Base-by-base conservation (phyloP, 2,888 invertebrate genomes). In the Trisateles emortualis region DNA sequence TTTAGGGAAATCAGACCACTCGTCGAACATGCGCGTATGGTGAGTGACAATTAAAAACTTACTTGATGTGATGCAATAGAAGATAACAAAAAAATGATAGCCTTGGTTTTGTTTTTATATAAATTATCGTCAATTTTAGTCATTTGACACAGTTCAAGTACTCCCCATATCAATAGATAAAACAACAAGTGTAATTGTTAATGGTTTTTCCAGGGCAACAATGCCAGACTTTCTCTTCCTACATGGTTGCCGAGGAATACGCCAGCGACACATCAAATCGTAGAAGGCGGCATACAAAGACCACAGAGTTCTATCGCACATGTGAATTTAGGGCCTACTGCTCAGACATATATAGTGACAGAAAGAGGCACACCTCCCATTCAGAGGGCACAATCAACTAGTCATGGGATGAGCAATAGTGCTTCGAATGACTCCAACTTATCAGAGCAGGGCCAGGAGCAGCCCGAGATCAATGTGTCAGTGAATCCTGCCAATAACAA, bases 1-100 rank as follows among this genome's bases (percentile, higher is more conserved):
- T 89, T 95, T 59, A 93, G 95, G 72, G 95, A 95, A 83, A 94
- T 95, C 45, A 92, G 95, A 71, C 95, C 95, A n/a, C 86, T 95
- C 4, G 94, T 95, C 10, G 94, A 95, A 83, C 93, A 94, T 75
- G 95, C 94, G 43, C 89, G 94, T 52, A 93, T 90, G 86, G 93
- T 93, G 86, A 81, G 72, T 60, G 46, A 19, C 14, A n/a, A 47
- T 47, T 49, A 35, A 26, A 26, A 11, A 41, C 24, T 45, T 39
- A 22, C 36, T 19, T 29, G 50, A 39, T 44, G 36, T 73, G 66
- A 71, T 74, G 67, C 66, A 67, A 72, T 68, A 58, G 42, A 45
- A 24, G 42, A 16, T 38, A 50, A 52, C 46, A 56, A 64, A 63
- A 63, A 63, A 50, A 6, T 19, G 0, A 16, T 14, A 52, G 47